Percentiles rank a stretch among this genome's conserved stretches.
Evolutionary conservation across 2,797 vertebrate species (phyloP).

Genomic region (Cossypha polioptera): DNA sequence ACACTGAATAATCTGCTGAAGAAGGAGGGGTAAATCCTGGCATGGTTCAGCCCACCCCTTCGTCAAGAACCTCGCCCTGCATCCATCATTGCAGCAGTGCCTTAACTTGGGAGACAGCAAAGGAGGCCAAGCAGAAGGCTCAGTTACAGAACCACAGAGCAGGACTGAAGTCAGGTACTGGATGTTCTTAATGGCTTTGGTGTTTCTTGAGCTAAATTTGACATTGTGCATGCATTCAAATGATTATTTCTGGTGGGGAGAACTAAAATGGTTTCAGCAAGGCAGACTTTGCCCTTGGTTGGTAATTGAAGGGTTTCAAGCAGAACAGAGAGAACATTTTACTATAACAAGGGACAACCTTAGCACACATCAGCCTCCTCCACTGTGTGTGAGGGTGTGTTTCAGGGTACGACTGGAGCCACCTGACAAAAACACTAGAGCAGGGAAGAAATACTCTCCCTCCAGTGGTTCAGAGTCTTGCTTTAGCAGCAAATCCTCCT

Average conservation of each 20-base stretch:
- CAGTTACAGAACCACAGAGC: not conserved
- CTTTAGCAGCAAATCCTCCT: not conserved
- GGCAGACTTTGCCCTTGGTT: not conserved
- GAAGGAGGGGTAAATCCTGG: not conserved
- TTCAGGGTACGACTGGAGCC: not conserved
- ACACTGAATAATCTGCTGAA: not conserved
- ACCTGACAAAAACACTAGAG: not conserved
- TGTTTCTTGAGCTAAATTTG: not conserved
- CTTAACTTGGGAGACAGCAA: not conserved
- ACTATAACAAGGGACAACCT: not conserved
- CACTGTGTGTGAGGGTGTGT: fast-evolving
- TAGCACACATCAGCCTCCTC: not conserved
- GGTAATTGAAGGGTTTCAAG: not conserved
- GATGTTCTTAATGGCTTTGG: not conserved
- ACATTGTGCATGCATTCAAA: not conserved
- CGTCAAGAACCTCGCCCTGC: not conserved
- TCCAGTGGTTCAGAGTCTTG: not conserved
- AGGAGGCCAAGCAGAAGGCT: not conserved
- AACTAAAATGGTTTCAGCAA: not conserved
- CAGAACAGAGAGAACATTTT: not conserved
- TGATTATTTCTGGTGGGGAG: not conserved
- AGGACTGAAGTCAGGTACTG: not conserved
- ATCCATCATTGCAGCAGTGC: not conserved
- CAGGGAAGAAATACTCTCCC: not conserved
- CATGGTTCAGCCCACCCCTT: not conserved